phyloP scores from a whole-genome alignment of 2,797 vertebrate genomes.

The Australoheros facetus region DNA sequence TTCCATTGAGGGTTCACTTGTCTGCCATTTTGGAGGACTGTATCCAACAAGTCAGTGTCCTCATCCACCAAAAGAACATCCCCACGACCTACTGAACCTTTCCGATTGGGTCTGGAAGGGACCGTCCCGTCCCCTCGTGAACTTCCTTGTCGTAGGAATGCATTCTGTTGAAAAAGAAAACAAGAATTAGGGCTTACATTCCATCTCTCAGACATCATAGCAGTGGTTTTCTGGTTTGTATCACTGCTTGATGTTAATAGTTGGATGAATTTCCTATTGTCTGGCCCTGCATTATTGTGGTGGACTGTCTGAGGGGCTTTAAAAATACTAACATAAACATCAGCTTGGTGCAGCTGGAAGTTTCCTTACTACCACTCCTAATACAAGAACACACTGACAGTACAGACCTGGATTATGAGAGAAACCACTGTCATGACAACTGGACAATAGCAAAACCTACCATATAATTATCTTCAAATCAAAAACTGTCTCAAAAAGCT shows the following conservation, averaged over 20 bases:
- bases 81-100: slow-evolving; percentile 64
- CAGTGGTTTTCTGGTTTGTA: background rate
- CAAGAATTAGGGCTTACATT: background rate
- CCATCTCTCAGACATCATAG: background rate
- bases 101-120: slow-evolving; percentile 65
- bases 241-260: slow-evolving; percentile 1
- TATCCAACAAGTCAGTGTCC: slow-evolving; percentile 80
- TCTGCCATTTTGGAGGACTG: slow-evolving; percentile 56
- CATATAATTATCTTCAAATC: background rate
- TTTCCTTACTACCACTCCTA: background rate
- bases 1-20: slow-evolving; percentile 56
- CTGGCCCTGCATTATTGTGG: background rate
- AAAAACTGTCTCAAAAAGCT: background rate
- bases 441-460: background rate
- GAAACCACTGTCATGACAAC: background rate
- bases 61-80: slow-evolving; percentile 83
- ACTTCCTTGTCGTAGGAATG: slow-evolving; percentile 46
- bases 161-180: slow-evolving; percentile 51
- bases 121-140: slow-evolving; percentile 78
- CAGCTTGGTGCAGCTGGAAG: background rate
- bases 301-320: background rate
- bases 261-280: background rate
- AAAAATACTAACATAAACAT: background rate
- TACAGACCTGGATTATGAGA: background rate
- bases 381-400: background rate